These are phyloP conservation scores for Oncorhynchus tshawytscha DNA, from an alignment of 2,113 vertebrate genomes.

Conservation along the genomic window DNA sequence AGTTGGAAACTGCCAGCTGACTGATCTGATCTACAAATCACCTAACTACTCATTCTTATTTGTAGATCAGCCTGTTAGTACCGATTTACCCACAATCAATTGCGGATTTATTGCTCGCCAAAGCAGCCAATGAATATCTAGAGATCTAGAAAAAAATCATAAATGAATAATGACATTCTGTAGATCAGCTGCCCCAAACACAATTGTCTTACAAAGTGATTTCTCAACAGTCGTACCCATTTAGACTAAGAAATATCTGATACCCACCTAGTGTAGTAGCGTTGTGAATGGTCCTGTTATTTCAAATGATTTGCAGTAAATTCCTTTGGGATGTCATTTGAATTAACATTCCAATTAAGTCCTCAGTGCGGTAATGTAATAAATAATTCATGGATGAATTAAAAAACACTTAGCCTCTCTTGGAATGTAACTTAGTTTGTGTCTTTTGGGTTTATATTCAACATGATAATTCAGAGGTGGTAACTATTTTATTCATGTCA, in stretches of 20 bases:
- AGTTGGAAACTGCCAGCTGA: too few relatives aligned
- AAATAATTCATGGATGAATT: background rate
- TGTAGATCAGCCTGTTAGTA: too few relatives aligned
- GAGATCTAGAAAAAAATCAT: background rate
- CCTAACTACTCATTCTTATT: too few relatives aligned
- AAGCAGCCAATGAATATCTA: too few relatives aligned
- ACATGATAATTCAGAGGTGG: background rate
- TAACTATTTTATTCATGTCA: background rate
- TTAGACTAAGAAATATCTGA: background rate
- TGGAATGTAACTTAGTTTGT: background rate
- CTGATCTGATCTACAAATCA: too few relatives aligned
- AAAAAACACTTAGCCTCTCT: slow-evolving; percentile 20
- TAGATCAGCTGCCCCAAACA: background rate
- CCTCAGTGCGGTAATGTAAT: slow-evolving; percentile 50
- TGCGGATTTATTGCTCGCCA: too few relatives aligned
- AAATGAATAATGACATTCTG: background rate
- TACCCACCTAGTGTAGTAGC: slow-evolving; percentile 2
- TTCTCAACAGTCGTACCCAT: slow-evolving; percentile 15
- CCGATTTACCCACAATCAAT: too few relatives aligned
- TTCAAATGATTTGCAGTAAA: slow-evolving; percentile 32
- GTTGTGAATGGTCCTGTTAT: slow-evolving; percentile 21
- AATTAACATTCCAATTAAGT: slow-evolving; percentile 17
- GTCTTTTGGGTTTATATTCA: background rate
- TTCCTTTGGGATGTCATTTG: slow-evolving; percentile 32
- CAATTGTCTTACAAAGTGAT: background rate